Evolutionary conservation across 2,888 invertebrate genomes (phyloP).

Genomic region (Agelastica alni): DNA sequence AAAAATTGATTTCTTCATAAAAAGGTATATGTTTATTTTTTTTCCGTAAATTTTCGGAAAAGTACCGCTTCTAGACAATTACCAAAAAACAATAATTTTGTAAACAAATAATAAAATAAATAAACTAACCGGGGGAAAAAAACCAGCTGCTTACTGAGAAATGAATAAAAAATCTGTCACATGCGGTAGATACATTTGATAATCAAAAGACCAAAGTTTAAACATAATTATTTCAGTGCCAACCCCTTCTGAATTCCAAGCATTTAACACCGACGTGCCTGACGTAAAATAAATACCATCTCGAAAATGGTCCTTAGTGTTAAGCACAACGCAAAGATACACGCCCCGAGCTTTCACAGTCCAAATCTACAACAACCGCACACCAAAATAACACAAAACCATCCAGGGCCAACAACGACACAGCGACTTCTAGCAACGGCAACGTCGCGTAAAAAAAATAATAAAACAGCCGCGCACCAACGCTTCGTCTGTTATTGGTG

Average conservation of each 20-base stretch:
- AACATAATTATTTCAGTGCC: too few relatives aligned
- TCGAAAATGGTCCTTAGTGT: background rate
- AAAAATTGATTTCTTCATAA: too few relatives aligned
- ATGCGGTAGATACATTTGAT: too few relatives aligned
- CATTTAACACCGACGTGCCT: background rate
- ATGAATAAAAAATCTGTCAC: too few relatives aligned
- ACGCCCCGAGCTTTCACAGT: background rate
- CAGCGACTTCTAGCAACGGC: background rate
- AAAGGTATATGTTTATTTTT: too few relatives aligned
- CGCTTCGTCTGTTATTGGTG: background rate
- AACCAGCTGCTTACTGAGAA: too few relatives aligned
- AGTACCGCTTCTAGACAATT: too few relatives aligned
- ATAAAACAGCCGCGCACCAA: background rate
- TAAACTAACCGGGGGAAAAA: too few relatives aligned
- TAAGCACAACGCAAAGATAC: background rate
- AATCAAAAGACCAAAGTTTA: too few relatives aligned
- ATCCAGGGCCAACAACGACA: slow-evolving; percentile 2
- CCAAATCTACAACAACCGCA: background rate
- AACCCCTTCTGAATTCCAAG: background rate
- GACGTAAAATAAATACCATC: background rate
- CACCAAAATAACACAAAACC: slow-evolving; percentile 2
- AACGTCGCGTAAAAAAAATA: background rate
- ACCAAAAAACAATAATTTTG: too few relatives aligned
- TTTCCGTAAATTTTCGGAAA: too few relatives aligned
- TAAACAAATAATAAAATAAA: too few relatives aligned